phyloP scores from a whole-genome alignment of 2,797 vertebrate genomes.

The Buceros bicornis region DNA sequence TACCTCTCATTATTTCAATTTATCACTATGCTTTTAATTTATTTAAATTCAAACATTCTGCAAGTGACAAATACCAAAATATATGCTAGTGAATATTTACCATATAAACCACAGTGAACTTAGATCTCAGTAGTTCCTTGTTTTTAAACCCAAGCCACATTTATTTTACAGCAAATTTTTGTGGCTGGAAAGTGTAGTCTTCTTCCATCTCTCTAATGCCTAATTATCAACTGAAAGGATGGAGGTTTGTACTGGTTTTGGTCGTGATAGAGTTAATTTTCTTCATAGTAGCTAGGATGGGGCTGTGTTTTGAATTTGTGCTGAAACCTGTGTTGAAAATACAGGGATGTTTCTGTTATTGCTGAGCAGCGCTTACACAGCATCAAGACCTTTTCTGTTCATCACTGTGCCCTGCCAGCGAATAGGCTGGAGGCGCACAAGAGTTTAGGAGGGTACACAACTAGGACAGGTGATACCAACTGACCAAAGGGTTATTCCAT shows the following conservation, averaged over 20 bases:
- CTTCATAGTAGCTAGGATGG: neutral
- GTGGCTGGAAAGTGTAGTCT: neutral
- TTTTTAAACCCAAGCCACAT: neutral
- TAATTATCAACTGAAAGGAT: neutral
- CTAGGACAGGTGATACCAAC: neutral
- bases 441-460: neutral
- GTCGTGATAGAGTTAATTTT: neutral
- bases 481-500: too few relatives aligned
- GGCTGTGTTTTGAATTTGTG: neutral
- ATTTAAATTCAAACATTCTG: constrained; percentile 4
- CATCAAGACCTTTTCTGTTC: neutral
- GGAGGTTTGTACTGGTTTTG: neutral
- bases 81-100: neutral
- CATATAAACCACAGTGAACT: neutral
- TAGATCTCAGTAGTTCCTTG: neutral
- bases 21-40: neutral
- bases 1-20: neutral
- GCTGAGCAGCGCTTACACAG: neutral
- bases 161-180: neutral
- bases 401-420: fast-evolving
- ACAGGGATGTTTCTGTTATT: neutral
- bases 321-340: neutral
- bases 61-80: neutral
- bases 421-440: neutral
- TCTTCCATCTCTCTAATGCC: neutral